Evolutionary conservation across 2,888 invertebrate species (phyloP).

Genomic region (Ryuthela nishihirai): DNA sequence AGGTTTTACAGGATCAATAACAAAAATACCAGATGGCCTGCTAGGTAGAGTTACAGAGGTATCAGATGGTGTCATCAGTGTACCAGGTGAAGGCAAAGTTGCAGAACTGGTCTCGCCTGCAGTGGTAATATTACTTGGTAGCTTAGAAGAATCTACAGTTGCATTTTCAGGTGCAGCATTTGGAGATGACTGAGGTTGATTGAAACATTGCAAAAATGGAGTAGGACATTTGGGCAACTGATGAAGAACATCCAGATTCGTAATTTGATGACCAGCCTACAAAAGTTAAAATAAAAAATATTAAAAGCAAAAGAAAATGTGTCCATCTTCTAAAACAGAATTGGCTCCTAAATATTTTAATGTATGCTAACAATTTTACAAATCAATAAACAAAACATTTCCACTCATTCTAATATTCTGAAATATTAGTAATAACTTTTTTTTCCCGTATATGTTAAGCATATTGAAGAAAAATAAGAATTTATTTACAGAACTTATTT

Average conservation of each 20-base stretch:
- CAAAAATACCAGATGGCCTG: too few relatives aligned
- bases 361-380: too few relatives aligned
- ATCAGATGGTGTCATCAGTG: background rate
- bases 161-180: background rate
- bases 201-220: constrained; percentile 22
- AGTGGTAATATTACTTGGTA: background rate
- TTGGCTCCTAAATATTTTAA: too few relatives aligned
- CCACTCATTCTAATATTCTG: too few relatives aligned
- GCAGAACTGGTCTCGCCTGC: background rate
- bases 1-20: too few relatives aligned
- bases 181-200: background rate
- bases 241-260: constrained; percentile 13
- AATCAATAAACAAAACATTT: too few relatives aligned
- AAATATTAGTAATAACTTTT: too few relatives aligned
- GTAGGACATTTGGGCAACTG: constrained; percentile 20
- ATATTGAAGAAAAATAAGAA: too few relatives aligned
- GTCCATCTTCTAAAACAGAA: too few relatives aligned
- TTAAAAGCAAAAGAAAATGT: too few relatives aligned
- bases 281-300: background rate
- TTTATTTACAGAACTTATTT: too few relatives aligned
- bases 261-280: constrained; percentile 27
- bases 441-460: too few relatives aligned
- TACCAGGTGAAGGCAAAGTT: constrained; percentile 1
- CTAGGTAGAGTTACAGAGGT: background rate
- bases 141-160: background rate